A percentile compares a stretch with the other conserved stretches of the same genome.
phyloP scores from a whole-genome alignment of 2,797 vertebrate genomes.

The Aphelocoma californica region DNA sequence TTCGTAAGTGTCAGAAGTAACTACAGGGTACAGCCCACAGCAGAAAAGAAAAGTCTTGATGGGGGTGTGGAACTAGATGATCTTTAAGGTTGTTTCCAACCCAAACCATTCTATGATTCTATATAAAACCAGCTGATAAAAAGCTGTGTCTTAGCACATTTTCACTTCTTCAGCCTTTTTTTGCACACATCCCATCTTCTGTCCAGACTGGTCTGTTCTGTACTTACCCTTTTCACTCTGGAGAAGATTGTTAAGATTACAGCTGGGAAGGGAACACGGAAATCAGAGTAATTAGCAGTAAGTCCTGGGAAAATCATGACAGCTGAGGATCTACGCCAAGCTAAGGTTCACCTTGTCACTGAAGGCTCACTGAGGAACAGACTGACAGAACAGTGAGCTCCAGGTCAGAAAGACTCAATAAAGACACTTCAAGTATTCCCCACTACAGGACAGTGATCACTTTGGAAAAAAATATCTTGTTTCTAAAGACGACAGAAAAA shows the following conservation, averaged over 20 bases:
- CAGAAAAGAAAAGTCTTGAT: neutral
- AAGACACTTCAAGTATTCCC: neutral
- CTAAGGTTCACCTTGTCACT: neutral
- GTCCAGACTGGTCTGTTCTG: neutral
- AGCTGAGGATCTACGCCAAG: neutral
- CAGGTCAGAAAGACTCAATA: neutral
- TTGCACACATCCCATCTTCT: neutral
- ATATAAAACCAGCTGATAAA: neutral
- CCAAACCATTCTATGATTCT: neutral
- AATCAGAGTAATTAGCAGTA: neutral
- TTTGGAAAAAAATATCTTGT: neutral
- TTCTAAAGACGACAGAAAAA: neutral
- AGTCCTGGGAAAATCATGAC: neutral
- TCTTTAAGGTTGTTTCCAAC: neutral
- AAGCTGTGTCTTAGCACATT: neutral
- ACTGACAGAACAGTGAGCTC: neutral
- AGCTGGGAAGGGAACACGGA: neutral
- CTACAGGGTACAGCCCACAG: neutral
- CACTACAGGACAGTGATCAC: neutral
- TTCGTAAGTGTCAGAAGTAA: neutral
- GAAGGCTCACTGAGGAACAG: neutral
- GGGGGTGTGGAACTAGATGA: neutral
- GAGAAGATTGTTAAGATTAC: neutral
- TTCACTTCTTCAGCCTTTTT: neutral
- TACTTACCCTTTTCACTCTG: neutral